Conservation (phyloP, 2,113 vertebrate genomes). For the Uria aalge region DNA sequence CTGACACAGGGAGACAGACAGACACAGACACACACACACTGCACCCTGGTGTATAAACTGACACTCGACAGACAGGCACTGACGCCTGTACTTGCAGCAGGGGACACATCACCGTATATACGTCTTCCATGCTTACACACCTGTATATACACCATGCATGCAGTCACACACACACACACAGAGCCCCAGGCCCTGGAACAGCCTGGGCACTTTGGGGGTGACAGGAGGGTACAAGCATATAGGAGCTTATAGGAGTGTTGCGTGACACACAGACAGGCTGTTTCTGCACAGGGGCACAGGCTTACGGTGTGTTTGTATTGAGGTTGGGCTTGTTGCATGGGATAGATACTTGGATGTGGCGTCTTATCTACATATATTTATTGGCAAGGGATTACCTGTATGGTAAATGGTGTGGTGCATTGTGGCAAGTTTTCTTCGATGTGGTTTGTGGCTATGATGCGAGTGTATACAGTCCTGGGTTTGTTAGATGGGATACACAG, state of each 20-base stretch:
- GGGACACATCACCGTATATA: fast-evolving
- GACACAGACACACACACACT: fast-evolving
- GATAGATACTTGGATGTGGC: background rate
- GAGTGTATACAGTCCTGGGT: background rate
- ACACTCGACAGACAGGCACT: fast-evolving
- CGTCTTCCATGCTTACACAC: fast-evolving
- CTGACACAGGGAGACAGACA: no score
- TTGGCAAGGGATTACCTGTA: background rate
- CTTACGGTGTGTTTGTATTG: background rate
- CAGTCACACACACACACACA: fast-evolving
- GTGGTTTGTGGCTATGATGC: background rate
- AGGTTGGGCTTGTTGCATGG: background rate
- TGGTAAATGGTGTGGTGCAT: background rate
- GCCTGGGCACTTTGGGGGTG: fast-evolving
- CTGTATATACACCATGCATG: fast-evolving
- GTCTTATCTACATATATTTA: background rate
- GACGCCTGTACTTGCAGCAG: fast-evolving
- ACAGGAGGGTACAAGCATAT: background rate
- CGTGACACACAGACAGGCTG: fast-evolving
- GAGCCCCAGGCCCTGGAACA: background rate
- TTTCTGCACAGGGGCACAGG: fast-evolving
- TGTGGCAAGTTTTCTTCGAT: fast-evolving
- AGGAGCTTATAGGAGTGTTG: fast-evolving
- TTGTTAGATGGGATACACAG: background rate
- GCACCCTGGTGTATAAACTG: fast-evolving